Conservation (phyloP, 2,888 invertebrate species). For the Tipula helvola region DNA sequence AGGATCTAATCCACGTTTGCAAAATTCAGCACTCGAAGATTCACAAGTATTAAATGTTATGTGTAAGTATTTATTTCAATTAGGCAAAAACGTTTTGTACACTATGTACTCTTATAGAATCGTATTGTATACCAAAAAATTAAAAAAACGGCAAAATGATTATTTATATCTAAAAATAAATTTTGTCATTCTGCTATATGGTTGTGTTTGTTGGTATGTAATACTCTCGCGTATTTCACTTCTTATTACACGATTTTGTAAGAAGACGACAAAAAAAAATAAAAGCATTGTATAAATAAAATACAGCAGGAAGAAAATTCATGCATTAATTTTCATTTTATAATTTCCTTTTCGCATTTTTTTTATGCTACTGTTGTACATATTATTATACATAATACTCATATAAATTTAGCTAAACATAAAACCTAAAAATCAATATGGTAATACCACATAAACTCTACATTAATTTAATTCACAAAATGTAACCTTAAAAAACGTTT, state of each 20-base stretch:
- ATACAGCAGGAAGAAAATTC: not conserved
- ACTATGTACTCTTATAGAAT: not conserved
- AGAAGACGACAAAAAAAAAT: not conserved
- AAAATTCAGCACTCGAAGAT: conserved; percentile 66
- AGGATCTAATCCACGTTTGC: conserved; percentile 70
- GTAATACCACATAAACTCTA: not conserved
- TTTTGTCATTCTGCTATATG: not conserved
- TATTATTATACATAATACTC: not conserved
- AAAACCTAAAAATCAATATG: not conserved
- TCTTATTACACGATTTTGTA: not conserved
- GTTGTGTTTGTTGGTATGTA: not conserved
- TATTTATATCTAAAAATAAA: not conserved
- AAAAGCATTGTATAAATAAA: not conserved
- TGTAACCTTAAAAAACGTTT: not conserved
- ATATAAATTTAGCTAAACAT: not conserved
- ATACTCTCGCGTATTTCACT: not conserved
- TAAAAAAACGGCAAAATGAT: not conserved
- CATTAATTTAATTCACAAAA: not conserved
- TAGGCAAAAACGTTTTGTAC: not conserved
- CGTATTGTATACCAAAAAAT: not conserved
- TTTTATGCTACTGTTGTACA: not conserved
- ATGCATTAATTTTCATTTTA: not conserved
- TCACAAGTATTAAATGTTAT: conserved; percentile 72
- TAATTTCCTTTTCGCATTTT: not conserved
- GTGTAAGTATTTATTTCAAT: conserved; percentile 52